Evolutionary conservation across 1,140 invertebrate genomes (phyloP).

Genomic region (Brachionus sp.): DNA sequence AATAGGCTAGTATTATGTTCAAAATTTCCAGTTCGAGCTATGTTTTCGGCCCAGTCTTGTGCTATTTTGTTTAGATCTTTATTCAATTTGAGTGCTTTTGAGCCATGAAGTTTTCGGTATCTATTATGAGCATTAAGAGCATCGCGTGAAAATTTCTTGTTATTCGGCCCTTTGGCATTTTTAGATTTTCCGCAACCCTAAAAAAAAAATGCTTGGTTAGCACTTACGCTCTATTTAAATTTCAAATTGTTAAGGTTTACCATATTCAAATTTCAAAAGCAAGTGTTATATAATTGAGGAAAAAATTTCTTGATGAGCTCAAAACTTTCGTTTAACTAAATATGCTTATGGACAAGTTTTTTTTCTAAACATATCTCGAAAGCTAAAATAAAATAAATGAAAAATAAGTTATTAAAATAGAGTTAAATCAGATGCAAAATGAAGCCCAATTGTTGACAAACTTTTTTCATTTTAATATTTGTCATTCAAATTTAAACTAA

Average conservation of each 20-base stretch:
- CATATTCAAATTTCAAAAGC: not conserved
- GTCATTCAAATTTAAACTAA: not conserved
- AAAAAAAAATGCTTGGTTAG: not conserved
- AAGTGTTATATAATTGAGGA: constrained; percentile 14
- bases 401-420: not conserved
- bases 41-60: constrained; percentile 75
- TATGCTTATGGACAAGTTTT: not conserved
- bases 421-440: not conserved
- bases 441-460: not conserved
- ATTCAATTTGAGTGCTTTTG: constrained; percentile 66
- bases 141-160: constrained; percentile 24
- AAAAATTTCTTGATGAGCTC: not conserved
- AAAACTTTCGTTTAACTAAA: not conserved
- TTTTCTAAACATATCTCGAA: not conserved
- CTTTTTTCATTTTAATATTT: not conserved
- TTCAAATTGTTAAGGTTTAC: not conserved
- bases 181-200: not conserved
- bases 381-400: not conserved
- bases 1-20: constrained; percentile 65
- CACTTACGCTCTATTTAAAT: not conserved
- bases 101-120: constrained; percentile 71
- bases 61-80: constrained; percentile 65
- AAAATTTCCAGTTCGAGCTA: constrained; percentile 68
- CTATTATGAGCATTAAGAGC: constrained; percentile 69
- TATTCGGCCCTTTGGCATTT: not conserved